Conservation (phyloP, 2,113 vertebrate genomes). For the Scortum barcoo region DNA sequence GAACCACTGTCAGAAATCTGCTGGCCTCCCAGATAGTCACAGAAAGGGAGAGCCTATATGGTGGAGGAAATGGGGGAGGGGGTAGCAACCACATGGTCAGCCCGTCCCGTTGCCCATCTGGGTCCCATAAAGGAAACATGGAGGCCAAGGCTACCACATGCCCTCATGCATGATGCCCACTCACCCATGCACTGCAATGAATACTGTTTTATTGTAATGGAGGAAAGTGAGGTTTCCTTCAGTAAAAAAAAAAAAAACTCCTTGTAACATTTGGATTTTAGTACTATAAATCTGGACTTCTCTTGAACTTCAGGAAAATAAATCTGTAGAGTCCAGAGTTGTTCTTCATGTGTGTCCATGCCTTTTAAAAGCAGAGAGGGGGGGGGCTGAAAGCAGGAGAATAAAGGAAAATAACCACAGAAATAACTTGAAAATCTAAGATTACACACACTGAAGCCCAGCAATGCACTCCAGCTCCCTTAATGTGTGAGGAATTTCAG, state of each 20-base stretch:
- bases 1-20: slow-evolving; percentile 30
- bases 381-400: not conserved
- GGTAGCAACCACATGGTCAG: slow-evolving; percentile 83
- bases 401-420: not conserved
- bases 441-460: not conserved
- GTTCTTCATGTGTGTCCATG: not conserved
- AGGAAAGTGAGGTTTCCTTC: slow-evolving; percentile 1
- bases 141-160: slow-evolving; percentile 82
- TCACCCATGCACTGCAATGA: slow-evolving; percentile 69
- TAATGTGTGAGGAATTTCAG: not conserved
- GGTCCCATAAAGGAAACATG: slow-evolving; percentile 81
- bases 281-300: not conserved
- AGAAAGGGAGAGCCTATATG: slow-evolving; percentile 37
- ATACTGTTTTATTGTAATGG: slow-evolving; percentile 38
- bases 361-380: not conserved
- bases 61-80: slow-evolving; percentile 65
- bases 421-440: not conserved
- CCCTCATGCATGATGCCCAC: slow-evolving; percentile 71
- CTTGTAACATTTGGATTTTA: not conserved
- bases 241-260: not conserved
- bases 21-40: slow-evolving; percentile 11
- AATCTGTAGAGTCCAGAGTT: not conserved
- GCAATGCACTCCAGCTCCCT: not conserved
- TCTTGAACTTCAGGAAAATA: not conserved
- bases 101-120: slow-evolving; percentile 84